Percentiles rank a stretch among this genome's conserved stretches.
phyloP scores from a whole-genome alignment of 2,797 vertebrate genomes.

The Triplophysa bombifrons region DNA sequence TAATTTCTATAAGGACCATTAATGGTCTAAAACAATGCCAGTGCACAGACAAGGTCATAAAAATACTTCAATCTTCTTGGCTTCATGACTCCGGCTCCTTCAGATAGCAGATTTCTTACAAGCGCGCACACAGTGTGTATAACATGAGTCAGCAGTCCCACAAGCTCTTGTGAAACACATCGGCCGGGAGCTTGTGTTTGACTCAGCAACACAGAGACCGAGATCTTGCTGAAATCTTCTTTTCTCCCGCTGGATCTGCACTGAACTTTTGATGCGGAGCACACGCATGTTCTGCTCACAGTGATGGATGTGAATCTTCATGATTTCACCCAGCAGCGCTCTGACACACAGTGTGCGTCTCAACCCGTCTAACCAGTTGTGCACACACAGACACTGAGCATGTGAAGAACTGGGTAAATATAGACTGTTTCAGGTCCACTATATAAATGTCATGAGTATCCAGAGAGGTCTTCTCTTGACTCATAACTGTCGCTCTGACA shows the following conservation, averaged over 20 bases:
- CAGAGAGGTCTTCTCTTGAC: no score
- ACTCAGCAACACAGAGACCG: background rate
- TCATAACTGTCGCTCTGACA: no score
- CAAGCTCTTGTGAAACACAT: background rate
- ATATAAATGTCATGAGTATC: no score
- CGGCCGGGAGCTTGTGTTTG: background rate
- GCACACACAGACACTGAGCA: background rate
- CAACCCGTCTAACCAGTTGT: background rate
- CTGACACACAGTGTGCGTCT: background rate
- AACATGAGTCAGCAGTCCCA: conserved; percentile 3
- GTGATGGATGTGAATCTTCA: background rate
- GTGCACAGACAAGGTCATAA: background rate
- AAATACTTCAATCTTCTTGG: background rate
- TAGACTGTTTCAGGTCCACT: no score
- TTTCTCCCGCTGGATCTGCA: background rate
- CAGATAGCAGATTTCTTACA: background rate
- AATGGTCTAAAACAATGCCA: background rate
- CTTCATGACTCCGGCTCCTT: background rate
- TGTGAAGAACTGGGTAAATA: no score
- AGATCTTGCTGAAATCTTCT: background rate
- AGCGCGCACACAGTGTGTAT: background rate
- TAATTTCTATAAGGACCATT: background rate
- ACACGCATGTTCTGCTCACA: background rate
- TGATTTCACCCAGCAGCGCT: background rate
- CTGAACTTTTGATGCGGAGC: background rate